A percentile compares a stretch with the other conserved stretches of the same genome.
phyloP scores from a whole-genome alignment of 1,140 invertebrate species.

The Trichomalopsis sarcophagae region DNA sequence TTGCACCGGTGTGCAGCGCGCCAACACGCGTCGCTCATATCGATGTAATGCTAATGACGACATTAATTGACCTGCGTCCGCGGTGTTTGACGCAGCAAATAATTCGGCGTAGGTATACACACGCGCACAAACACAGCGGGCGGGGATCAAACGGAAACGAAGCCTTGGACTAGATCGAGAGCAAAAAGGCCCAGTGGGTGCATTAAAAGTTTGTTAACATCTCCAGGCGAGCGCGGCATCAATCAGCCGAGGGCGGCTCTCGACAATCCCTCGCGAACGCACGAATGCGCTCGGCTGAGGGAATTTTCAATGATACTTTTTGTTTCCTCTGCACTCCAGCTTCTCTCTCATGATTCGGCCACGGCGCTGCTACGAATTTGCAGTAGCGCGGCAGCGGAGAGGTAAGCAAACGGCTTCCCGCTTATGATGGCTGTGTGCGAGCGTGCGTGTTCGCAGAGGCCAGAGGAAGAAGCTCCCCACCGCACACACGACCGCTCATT shows the following conservation, averaged over 20 bases:
- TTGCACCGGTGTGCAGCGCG: too few relatives aligned
- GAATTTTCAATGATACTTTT: slow-evolving; percentile 39
- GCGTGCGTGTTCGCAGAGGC: neutral
- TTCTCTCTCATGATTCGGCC: neutral
- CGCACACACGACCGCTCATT: slow-evolving; percentile 11
- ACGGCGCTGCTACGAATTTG: neutral
- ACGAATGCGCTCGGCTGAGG: neutral
- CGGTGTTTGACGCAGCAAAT: too few relatives aligned
- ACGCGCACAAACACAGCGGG: neutral
- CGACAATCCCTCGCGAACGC: too few relatives aligned
- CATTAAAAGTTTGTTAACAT: neutral
- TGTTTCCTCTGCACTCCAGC: neutral
- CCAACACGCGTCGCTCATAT: too few relatives aligned
- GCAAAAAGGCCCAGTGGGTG: too few relatives aligned
- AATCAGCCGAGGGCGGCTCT: neutral
- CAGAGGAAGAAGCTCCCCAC: neutral
- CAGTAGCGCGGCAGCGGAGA: neutral
- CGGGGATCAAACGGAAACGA: too few relatives aligned
- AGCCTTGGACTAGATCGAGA: too few relatives aligned
- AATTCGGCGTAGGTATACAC: neutral
- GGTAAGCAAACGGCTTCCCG: slow-evolving; percentile 7
- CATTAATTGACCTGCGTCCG: too few relatives aligned
- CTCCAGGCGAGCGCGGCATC: too few relatives aligned
- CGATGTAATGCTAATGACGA: too few relatives aligned
- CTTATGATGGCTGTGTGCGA: neutral